These are phyloP conservation scores for Osmerus mordax DNA, from an alignment of 2,113 vertebrate species.

Conservation along the genomic window DNA sequence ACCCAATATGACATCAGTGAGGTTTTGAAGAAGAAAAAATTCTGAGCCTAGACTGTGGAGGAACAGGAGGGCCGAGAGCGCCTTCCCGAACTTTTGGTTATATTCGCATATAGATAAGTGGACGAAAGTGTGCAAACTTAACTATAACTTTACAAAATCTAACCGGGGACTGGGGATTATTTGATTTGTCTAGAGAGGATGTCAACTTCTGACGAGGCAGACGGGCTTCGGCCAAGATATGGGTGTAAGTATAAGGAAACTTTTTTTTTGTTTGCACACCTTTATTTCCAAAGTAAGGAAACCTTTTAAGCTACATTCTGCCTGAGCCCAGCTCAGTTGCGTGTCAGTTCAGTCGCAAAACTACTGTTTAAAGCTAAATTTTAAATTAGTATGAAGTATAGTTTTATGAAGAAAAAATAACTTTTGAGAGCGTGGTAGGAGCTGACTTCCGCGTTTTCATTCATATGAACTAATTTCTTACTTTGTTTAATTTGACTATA, in stretches of 20 bases:
- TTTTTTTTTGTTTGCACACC: conserved; percentile 22
- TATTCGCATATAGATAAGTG: neutral
- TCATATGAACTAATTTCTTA: neutral
- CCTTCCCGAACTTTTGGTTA: conserved; percentile 30
- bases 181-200: conserved; percentile 54
- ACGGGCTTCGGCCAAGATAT: conserved; percentile 73
- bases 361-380: neutral
- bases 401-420: neutral
- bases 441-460: conserved; percentile 67
- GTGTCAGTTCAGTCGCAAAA: no score
- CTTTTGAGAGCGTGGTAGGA: conserved; percentile 47
- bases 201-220: conserved; percentile 76
- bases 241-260: conserved; percentile 68
- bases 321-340: no score
- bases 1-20: conserved; percentile 74
- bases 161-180: conserved; percentile 28
- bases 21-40: conserved; percentile 59
- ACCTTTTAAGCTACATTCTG: neutral
- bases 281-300: conserved; percentile 16
- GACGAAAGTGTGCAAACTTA: neutral
- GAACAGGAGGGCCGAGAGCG: conserved; percentile 57
- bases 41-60: conserved; percentile 38
- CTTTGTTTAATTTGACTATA: neutral
- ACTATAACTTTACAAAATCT: neutral
- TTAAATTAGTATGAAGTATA: neutral